Evolutionary conservation across 2,113 vertebrate genomes (phyloP).

Genomic region (Charadrius vociferus): DNA sequence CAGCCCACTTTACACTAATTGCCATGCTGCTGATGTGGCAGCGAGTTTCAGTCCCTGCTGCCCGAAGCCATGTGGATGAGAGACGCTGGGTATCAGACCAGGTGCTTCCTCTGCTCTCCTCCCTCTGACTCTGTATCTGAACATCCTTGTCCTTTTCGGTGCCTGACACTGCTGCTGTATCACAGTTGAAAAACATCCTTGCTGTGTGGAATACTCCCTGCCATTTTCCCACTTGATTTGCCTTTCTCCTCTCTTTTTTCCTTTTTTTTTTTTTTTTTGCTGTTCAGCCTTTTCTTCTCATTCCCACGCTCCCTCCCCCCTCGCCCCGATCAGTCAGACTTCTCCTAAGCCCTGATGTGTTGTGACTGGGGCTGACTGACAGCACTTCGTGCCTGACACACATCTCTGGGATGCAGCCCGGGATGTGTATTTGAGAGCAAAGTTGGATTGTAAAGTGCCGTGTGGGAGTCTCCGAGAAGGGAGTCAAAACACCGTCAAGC

Average conservation of each 20-base stretch:
- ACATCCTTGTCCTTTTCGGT: neutral
- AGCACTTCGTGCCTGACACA: constrained; percentile 52
- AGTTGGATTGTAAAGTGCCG: constrained; percentile 55
- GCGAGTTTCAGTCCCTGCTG: neutral
- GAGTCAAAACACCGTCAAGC: constrained; percentile 68
- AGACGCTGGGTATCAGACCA: neutral
- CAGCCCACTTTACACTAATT: neutral
- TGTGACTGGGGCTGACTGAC: constrained; percentile 74
- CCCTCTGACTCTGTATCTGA: neutral
- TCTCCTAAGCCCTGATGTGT: constrained; percentile 61
- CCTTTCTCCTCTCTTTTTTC: neutral
- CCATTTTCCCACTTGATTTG: constrained; percentile 5
- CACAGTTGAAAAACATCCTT: neutral
- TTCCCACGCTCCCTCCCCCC: neutral
- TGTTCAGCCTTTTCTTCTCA: constrained; percentile 2
- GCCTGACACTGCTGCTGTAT: neutral
- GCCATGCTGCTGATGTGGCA: neutral
- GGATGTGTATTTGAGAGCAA: constrained; percentile 60
- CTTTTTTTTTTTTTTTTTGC: neutral
- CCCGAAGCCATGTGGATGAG: neutral
- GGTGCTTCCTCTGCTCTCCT: neutral
- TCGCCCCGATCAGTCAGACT: neutral
- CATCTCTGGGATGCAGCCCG: constrained; percentile 57
- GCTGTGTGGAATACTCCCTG: neutral
- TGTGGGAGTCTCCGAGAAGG: constrained; percentile 62